Base-by-base conservation (phyloP, 1,140 invertebrate species). In the Oppia nitens region DNA sequence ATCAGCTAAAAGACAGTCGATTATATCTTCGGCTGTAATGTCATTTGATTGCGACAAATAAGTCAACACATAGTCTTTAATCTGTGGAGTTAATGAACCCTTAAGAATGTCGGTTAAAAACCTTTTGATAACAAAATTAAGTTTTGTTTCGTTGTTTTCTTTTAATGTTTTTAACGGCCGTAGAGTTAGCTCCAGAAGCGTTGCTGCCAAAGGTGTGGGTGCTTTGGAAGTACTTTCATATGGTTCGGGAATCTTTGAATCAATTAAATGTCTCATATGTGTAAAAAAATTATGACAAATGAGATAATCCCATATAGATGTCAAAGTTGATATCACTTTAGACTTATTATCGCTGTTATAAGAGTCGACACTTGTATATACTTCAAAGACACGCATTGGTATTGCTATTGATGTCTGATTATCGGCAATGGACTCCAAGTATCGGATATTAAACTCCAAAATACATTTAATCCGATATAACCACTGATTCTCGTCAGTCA, bases 101-200 rank as follows among this genome's bases (percentile, higher is more conserved):
- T 29, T 24, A 1, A 55, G 25, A 27, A 53, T 53, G 47, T 62
- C 23, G 17, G 3, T 49, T 23, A 53, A 53, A 26, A 61, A 54
- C 11, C 27, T 50, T 25, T 47, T 14, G 2, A 58, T 50, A 20
- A 58, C 20, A 6, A 47, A 45, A 6, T 12, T 52, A 45, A 52
- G 52, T 11, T 51, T 40, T 21, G 17, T 25, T 14, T 20, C 21
- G 9, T 54, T 51, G 24, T 54, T 54, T 23, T 63, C 53, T 23
- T 53, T 21, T 29, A 68, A 65, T 64, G 68, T 64, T 29, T 63
- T 63, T 14, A 92, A 68, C 0, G 88, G 87, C 62, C 81, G 76
- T 61, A 82, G 75, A 48, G 91, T 78, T 60, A 93, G 76, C 60
- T 84, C 79, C 55, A 88, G 73, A 11, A 91, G 71, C 62, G 81